A percentile compares a stretch with the other conserved stretches of the same genome.
Evolutionary conservation across 2,888 invertebrate genomes (phyloP).

Genomic region (Callinectes sapidus): DNA sequence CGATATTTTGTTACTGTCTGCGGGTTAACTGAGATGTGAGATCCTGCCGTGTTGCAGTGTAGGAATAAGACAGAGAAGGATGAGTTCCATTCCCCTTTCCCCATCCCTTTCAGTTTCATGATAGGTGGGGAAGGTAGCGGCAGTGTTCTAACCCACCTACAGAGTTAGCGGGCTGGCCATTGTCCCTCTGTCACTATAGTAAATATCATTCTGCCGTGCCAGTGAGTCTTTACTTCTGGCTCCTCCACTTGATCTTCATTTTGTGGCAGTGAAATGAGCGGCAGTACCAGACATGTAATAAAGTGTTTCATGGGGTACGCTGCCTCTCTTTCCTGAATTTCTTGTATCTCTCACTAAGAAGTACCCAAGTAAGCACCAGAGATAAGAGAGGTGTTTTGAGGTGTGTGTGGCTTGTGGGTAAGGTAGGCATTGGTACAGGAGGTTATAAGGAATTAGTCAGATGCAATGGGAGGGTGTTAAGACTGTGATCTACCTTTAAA

Average conservation of each 20-base stretch:
- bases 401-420: background rate
- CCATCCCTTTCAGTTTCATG: background rate
- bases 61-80: no score
- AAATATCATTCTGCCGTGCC: background rate
- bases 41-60: no score
- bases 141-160: no score
- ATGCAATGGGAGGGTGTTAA: background rate
- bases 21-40: no score
- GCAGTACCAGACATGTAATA: background rate
- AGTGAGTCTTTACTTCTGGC: background rate
- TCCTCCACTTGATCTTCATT: background rate
- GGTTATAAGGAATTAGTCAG: background rate
- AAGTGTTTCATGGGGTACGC: background rate
- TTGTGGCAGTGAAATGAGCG: background rate
- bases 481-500: slow-evolving; percentile 37
- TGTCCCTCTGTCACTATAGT: background rate
- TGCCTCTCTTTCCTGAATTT: background rate
- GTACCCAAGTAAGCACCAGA: background rate
- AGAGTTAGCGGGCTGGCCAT: no score
- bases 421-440: background rate
- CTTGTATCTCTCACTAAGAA: background rate
- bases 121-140: background rate
- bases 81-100: no score
- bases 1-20: background rate
- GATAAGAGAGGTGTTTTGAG: background rate